Percentiles rank a stretch among this genome's conserved stretches.
phyloP scores from a whole-genome alignment of 2,797 vertebrate genomes.

The Sebastes diaconus region DNA sequence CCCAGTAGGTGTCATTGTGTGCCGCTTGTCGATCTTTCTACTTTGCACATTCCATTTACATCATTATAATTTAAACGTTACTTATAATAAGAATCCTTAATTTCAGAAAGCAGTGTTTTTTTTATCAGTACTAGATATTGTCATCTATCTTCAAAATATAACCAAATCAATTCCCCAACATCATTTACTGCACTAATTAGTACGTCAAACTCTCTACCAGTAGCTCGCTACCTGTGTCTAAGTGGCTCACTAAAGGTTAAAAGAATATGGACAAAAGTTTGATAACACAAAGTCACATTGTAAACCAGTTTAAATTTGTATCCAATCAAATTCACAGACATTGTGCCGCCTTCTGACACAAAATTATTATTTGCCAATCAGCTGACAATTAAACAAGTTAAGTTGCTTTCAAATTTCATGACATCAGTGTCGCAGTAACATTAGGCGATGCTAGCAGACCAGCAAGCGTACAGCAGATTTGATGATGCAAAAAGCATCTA shows the following conservation, averaged over 20 bases:
- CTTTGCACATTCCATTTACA: slow-evolving; percentile 44
- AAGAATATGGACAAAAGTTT: no score
- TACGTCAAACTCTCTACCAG: neutral
- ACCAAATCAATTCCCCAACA: neutral
- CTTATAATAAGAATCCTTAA: slow-evolving; percentile 14
- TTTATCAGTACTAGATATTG: neutral
- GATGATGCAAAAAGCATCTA: neutral
- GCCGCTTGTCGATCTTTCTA: slow-evolving; percentile 57
- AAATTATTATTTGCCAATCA: no score
- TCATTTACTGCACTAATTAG: neutral
- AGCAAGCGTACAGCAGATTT: neutral
- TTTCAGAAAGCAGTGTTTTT: neutral
- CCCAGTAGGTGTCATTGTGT: slow-evolving; percentile 64
- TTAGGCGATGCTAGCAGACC: no score
- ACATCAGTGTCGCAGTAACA: no score
- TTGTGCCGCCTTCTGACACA: no score
- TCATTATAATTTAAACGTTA: slow-evolving; percentile 52
- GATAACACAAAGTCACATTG: no score
- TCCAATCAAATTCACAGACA: no score
- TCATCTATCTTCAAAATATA: neutral
- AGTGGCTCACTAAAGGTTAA: no score
- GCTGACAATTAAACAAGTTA: no score
- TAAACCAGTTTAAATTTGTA: no score
- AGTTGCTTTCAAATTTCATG: no score
- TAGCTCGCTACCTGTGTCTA: no score